These are phyloP conservation scores for Euphydryas editha DNA, from an alignment of 2,888 invertebrate genomes.

Conservation along the genomic window DNA sequence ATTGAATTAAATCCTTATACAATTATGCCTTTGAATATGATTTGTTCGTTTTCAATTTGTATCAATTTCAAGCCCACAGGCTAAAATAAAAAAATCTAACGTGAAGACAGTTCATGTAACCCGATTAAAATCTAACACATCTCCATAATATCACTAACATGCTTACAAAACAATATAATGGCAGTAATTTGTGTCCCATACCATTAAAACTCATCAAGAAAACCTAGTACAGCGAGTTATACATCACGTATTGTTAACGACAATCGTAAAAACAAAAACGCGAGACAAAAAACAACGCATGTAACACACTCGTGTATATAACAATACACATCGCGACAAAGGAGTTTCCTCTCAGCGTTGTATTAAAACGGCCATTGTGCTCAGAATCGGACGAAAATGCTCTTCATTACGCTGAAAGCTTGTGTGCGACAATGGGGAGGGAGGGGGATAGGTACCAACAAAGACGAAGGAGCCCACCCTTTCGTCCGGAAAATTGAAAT, in stretches of 20 bases:
- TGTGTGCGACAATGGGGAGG: slow-evolving; percentile 80
- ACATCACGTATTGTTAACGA: slow-evolving; percentile 64
- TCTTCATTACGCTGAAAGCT: slow-evolving; percentile 85
- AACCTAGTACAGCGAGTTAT: slow-evolving; percentile 38
- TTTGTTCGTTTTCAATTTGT: too few species aligned
- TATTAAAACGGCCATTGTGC: slow-evolving; percentile 80
- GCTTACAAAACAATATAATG: background rate
- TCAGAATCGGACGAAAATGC: slow-evolving; percentile 84
- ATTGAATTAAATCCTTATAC: too few species aligned
- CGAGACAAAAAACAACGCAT: slow-evolving; percentile 64
- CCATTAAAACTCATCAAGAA: slow-evolving; percentile 42
- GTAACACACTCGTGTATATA: slow-evolving; percentile 73
- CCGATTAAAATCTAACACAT: too few species aligned
- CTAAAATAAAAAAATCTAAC: too few species aligned
- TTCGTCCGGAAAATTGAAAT: slow-evolving; percentile 83
- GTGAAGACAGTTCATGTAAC: too few species aligned
- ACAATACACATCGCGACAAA: slow-evolving; percentile 74
- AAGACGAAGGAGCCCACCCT: slow-evolving; percentile 76
- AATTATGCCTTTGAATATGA: too few species aligned
- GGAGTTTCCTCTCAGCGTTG: slow-evolving; percentile 79
- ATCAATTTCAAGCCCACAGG: too few species aligned
- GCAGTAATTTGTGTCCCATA: slow-evolving; percentile 19
- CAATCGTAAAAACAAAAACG: slow-evolving; percentile 73
- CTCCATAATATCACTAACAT: too few species aligned
- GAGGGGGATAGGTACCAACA: slow-evolving; percentile 56